A percentile compares a stretch with the other conserved stretches of the same genome.
Evolutionary conservation across 53 echinoderm and acorn worm genomes (phyloP).

Genomic region (Patiria pectinifera): DNA sequence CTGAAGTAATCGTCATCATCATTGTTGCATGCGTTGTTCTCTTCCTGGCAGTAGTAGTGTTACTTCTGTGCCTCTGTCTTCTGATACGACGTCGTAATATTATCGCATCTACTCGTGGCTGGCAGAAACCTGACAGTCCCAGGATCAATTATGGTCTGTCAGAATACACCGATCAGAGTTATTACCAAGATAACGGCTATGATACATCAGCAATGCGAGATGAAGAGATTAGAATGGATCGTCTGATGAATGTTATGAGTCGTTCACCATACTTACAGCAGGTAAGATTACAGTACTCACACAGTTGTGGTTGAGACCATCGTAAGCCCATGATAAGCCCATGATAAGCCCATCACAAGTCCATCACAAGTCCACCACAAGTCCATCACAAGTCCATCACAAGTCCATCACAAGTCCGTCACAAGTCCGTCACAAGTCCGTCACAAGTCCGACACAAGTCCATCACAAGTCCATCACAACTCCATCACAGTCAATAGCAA

Average conservation of each 20-base stretch:
- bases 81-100: not conserved
- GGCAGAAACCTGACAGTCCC: not conserved
- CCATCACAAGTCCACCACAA: no score
- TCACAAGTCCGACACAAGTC: no score
- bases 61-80: not conserved
- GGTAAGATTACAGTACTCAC: not conserved
- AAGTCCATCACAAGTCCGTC: no score
- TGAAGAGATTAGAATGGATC: slow-evolving; percentile 3
- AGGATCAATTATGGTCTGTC: not conserved
- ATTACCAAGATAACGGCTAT: not conserved
- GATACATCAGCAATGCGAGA: not conserved
- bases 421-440: no score
- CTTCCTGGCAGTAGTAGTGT: not conserved
- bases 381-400: no score
- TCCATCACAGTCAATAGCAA: no score
- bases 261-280: not conserved
- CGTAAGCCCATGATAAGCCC: no score
- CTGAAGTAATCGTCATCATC: not conserved
- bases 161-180: not conserved
- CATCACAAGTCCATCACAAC: no score
- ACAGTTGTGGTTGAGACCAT: no score
- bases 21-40: not conserved
- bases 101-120: not conserved
- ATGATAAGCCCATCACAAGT: no score
- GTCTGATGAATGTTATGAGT: not conserved